A percentile compares a stretch with the other conserved stretches of the same genome.
Evolutionary conservation across 2,797 vertebrate species (phyloP).

Genomic region (Eremophila alpestris): DNA sequence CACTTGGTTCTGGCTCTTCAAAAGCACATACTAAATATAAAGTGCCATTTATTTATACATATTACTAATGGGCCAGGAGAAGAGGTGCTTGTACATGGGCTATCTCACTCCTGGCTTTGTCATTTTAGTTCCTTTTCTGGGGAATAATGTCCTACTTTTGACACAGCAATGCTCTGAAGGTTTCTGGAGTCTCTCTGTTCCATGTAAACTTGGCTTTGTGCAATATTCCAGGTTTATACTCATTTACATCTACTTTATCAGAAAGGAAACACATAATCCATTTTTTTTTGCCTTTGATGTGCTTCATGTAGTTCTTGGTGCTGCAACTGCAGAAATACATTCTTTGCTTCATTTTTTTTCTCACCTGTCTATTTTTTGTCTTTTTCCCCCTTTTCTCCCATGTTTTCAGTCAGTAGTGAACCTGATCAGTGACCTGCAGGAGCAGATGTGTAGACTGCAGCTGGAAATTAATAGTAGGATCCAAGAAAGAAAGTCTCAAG

Average conservation of each 20-base stretch:
- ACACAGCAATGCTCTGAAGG: fast-evolving
- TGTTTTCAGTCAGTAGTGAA: constrained; percentile 92
- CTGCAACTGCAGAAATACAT: not conserved
- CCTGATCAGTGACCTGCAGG: constrained; percentile 97
- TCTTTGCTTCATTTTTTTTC: not conserved
- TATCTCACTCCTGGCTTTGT: not conserved
- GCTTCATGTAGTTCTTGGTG: not conserved
- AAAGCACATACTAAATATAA: constrained; percentile 31
- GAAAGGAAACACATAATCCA: not conserved
- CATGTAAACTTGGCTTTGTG: not conserved
- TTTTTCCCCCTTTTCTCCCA: constrained; percentile 20
- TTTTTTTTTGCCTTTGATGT: not conserved
- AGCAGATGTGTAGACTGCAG: constrained; percentile 97
- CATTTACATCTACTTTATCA: not conserved
- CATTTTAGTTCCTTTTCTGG: not conserved
- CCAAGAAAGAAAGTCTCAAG: constrained; percentile 87
- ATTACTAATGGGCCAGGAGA: not conserved
- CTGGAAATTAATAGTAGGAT: constrained; percentile 95
- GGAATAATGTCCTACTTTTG: not conserved
- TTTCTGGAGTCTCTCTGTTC: not conserved
- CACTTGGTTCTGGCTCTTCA: constrained; percentile 38
- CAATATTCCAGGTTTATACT: not conserved
- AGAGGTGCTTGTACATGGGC: not conserved
- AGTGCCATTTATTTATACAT: not conserved
- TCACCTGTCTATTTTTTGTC: not conserved